A percentile compares a stretch with the other conserved stretches of the same genome.
Evolutionary conservation across 2,888 invertebrate species (phyloP).

Genomic region (Drosophila macrospina): DNA sequence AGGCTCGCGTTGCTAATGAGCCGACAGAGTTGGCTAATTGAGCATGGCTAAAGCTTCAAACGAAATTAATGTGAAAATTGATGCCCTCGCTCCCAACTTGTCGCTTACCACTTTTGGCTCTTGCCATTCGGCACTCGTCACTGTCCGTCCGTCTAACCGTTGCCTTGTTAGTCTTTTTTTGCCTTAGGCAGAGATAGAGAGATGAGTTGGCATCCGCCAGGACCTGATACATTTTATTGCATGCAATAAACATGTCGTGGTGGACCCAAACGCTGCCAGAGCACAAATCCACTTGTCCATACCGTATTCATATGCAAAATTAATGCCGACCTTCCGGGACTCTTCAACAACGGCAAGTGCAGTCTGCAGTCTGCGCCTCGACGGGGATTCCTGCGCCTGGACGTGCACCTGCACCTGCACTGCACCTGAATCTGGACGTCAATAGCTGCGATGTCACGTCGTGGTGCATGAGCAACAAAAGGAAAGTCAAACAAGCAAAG

Average conservation of each 20-base stretch:
- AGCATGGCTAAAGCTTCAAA: slow-evolving; percentile 45
- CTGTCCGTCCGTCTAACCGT: neutral
- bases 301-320: slow-evolving; percentile 71
- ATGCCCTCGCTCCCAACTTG: slow-evolving; percentile 38
- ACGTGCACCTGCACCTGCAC: neutral
- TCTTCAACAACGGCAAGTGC: slow-evolving; percentile 14
- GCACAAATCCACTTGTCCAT: slow-evolving; percentile 44
- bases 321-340: slow-evolving; percentile 41
- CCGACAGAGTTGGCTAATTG: slow-evolving; percentile 58
- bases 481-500: neutral
- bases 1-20: slow-evolving; percentile 64
- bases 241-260: slow-evolving; percentile 48
- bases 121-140: neutral
- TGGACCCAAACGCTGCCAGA: slow-evolving; percentile 15
- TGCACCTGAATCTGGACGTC: neutral
- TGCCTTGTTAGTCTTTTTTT: slow-evolving; percentile 1
- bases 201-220: neutral
- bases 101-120: slow-evolving; percentile 2
- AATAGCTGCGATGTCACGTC: slow-evolving; percentile 7
- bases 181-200: neutral
- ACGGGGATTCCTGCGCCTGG: neutral
- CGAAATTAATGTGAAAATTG: slow-evolving; percentile 68
- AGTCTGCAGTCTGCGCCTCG: slow-evolving; percentile 13
- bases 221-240: slow-evolving; percentile 38
- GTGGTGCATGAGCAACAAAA: neutral